phyloP scores from a whole-genome alignment of 1,140 invertebrate species.

The Dinothrombium tinctorium region DNA sequence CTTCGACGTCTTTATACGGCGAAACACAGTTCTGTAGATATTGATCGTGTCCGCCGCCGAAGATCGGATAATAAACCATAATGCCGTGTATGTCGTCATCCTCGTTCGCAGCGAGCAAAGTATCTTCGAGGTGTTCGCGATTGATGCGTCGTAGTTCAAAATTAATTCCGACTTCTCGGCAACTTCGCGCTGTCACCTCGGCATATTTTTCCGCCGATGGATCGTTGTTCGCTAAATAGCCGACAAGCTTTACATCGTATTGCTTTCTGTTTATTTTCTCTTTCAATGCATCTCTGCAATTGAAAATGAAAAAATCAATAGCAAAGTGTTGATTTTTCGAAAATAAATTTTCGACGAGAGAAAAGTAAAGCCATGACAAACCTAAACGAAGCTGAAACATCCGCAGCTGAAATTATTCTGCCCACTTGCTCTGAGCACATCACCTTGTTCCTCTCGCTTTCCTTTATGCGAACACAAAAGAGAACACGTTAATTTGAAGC shows the following conservation, averaged over 20 bases:
- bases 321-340: too few species aligned
- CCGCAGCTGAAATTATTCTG: too few species aligned
- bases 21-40: conserved; percentile 11
- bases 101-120: conserved; percentile 8
- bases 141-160: conserved; percentile 8
- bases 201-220: conserved; percentile 8
- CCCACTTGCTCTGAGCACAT: too few species aligned
- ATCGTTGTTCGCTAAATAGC: conserved; percentile 10
- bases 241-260: conserved; percentile 3
- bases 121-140: conserved; percentile 9
- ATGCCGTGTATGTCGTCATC: conserved; percentile 8
- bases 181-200: conserved; percentile 2
- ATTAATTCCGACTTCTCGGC: conserved; percentile 7
- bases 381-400: too few species aligned
- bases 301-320: too few species aligned
- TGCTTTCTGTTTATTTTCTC: conserved; percentile 3
- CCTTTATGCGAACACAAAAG: too few species aligned
- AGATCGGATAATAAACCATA: conserved; percentile 11
- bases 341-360: too few species aligned
- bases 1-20: conserved; percentile 11
- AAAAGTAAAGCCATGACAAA: too few species aligned
- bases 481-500: too few species aligned
- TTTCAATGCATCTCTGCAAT: conserved; percentile 7
- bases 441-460: too few species aligned
- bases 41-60: conserved; percentile 11